Conservation (phyloP, 2,888 invertebrate species). For the Drosophila pullipes region DNA sequence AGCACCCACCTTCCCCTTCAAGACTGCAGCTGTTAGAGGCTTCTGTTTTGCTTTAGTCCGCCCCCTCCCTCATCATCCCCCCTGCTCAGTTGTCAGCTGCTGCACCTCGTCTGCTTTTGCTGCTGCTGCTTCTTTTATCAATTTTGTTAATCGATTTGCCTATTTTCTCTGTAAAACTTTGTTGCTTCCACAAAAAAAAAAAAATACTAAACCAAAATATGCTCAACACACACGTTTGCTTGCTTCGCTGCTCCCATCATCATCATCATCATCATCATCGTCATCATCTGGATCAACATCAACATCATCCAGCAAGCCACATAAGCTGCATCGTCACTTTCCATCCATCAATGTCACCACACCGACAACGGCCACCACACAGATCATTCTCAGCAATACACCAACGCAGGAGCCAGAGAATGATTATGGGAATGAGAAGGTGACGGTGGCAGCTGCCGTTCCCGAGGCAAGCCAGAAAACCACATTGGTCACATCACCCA, state of each 20-base stretch:
- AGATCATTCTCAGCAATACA: conserved; percentile 67
- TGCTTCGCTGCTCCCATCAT: conserved; percentile 55
- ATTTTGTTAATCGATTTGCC: conserved; percentile 74
- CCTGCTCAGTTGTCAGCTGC: conserved; percentile 13
- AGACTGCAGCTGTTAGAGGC: conserved; percentile 7
- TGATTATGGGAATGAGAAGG: not conserved
- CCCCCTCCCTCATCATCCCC: not conserved
- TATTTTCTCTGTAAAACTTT: conserved; percentile 72
- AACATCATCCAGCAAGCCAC: conserved; percentile 42
- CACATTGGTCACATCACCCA: conserved; percentile 31
- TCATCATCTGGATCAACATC: conserved; percentile 25
- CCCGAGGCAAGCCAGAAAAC: conserved; percentile 1
- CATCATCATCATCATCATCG: conserved; percentile 31
- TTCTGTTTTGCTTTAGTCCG: conserved; percentile 19
- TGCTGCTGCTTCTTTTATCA: conserved; percentile 47
- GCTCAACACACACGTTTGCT: conserved; percentile 45
- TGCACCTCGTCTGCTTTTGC: conserved; percentile 20
- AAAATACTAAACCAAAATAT: conserved; percentile 11
- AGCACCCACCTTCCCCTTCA: not conserved
- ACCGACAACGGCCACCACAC: conserved; percentile 78
- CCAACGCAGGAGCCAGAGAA: conserved; percentile 41
- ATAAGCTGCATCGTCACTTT: conserved; percentile 66
- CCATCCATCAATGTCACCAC: conserved; percentile 81
- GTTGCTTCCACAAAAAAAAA: conserved; percentile 63
- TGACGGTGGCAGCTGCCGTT: conserved; percentile 4